Evolutionary conservation across 1,140 invertebrate species (phyloP).

Genomic region (Stegodyphus dumicola): DNA sequence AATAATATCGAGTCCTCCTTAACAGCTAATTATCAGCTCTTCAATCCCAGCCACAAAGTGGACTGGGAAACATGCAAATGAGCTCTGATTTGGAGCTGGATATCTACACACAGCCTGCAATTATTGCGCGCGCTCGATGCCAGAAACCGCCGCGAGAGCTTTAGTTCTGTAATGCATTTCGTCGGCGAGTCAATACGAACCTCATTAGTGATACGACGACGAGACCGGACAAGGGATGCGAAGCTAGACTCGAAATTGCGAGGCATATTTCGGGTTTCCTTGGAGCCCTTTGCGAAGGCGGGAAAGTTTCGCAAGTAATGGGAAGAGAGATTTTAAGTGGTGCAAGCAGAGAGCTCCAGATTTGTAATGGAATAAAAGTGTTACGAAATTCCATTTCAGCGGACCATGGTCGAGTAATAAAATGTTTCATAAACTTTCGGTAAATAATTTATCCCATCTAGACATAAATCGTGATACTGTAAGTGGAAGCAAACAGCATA

Average conservation of each 20-base stretch:
- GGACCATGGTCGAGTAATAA: too few relatives aligned
- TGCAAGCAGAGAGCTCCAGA: background rate
- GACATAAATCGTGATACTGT: too few relatives aligned
- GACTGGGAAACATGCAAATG: slow-evolving; percentile 27
- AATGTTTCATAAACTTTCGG: too few relatives aligned
- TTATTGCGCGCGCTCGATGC: slow-evolving; percentile 22
- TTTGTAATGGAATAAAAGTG: too few relatives aligned
- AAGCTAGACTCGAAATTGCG: background rate
- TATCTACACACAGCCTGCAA: slow-evolving; percentile 16
- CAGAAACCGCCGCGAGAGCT: slow-evolving; percentile 2
- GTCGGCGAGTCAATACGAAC: slow-evolving; percentile 36
- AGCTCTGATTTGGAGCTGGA: slow-evolving; percentile 17
- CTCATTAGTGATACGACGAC: slow-evolving; percentile 8
- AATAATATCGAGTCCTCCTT: background rate
- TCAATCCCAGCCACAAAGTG: background rate
- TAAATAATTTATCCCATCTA: too few relatives aligned
- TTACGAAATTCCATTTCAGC: too few relatives aligned
- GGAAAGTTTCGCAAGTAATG: too few relatives aligned
- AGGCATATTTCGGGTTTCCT: background rate
- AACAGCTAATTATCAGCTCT: slow-evolving; percentile 30
- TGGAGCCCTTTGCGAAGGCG: too few relatives aligned
- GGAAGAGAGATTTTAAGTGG: too few relatives aligned
- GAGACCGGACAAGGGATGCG: background rate
- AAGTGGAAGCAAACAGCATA: too few relatives aligned
- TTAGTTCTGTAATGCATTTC: slow-evolving; percentile 35